Base-by-base conservation (phyloP, 2,888 invertebrate species). In the Chymomyza caudatula region DNA sequence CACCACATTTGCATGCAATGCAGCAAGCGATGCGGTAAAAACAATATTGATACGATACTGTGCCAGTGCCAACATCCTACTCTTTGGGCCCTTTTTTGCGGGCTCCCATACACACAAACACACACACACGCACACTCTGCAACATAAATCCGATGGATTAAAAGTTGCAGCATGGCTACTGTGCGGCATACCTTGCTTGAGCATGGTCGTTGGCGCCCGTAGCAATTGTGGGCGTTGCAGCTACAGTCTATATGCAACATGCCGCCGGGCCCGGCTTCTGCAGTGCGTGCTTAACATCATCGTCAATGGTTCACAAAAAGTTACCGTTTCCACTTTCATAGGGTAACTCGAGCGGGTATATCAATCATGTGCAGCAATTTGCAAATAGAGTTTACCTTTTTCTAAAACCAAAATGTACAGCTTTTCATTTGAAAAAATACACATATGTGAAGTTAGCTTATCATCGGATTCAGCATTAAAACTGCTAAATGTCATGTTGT, bases 41-140 rank as follows among this genome's bases (percentile, higher is more conserved):
- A 78, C 81, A 79, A 87, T 85, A 83, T 87, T 84, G 87, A 84
- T 72, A 75, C 69, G 71, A 42, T 37, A 37, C 29, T 52, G 52
- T 23, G 19, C 17, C 47, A 19, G 47, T n/a, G n/a, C n/a, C n/a
- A n/a, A n/a, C n/a, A 37, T 11, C 29, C 29, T 37, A n/a, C n/a
- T n/a, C n/a, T 47, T 47, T 47, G 19, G 29, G 29, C 29, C 29
- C 29, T 37, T 37, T 37, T 8, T 11, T 37, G 29, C 11, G 29
- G 11, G 11, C 11, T 37, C 29, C 8, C 11, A 37, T 11, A 11
- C 1, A 11, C 29, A 37, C 25, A n/a, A n/a, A n/a, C 25, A 25
- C 25, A n/a, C 25, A 25, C 29, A 29, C 29, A 29, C 29, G 29
- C 8, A 8, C 29, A 25, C 25, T 25, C 25, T 37, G 65, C 61